Base-by-base conservation (phyloP, 1,140 invertebrate genomes). In the Drosophila ananassae region DNA sequence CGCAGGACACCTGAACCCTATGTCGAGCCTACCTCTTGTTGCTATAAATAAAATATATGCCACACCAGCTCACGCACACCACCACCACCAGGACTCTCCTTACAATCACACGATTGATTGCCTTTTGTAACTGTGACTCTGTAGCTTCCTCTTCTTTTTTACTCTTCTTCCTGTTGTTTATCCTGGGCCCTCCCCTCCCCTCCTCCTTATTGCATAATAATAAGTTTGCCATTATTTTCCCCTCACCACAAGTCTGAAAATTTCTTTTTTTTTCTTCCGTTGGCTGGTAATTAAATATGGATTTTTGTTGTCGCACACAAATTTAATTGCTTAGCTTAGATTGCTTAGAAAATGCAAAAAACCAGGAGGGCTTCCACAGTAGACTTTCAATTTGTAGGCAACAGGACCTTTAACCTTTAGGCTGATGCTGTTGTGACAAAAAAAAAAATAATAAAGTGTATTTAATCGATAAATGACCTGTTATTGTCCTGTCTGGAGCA, bases 11-110 rank as follows among this genome's bases (percentile, higher is more conserved):
- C 72, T 57, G 54, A 56, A 66, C 30, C 54, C 39, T 54, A 50
- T 53, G 24, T 50, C 24, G 61, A 58, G 74, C 78, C 78, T 71
- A 61, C 74, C 83, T 46, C 75, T 87, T 73, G 74, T 81, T 79
- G 81, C 83, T 87, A 87, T 89, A 87, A 89, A 87, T 87, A 85
- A 87, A 87, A 73, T 78, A 67, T 85, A 68, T 73, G 62, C 47
- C 53, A 60, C 25, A 69, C 34, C 41, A 17, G 9, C n/a, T 3
- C 9, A 61, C 44, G 55, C 34, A 66, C 32, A 54, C 37, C 54
- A 30, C 59, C 41, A 59, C 37, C 13, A 17, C 41, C 39, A 44
- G 25, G 25, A 25, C 55, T 32, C 10, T 48, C 46, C 10, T 48
- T 39, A 60, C 57, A 75, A 75, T 71, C 73, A 60, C 75, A 73